Base-by-base conservation (phyloP, 2,797 vertebrate genomes). In the Sylvia borin region DNA sequence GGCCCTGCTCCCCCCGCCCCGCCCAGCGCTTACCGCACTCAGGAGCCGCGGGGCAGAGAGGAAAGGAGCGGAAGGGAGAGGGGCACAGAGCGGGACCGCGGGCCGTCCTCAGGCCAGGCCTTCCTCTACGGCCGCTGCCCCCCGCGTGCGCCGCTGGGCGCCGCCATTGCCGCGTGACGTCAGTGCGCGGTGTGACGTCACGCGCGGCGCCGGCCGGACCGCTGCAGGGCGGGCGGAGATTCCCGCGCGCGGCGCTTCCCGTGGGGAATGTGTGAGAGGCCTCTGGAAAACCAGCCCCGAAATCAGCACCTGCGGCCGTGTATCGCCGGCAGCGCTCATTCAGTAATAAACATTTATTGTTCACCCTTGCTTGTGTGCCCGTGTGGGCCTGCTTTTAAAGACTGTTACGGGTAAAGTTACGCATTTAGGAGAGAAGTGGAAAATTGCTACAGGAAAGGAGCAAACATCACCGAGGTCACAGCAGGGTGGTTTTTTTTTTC, bases 91-190 rank as follows among this genome's bases (percentile, higher is more conserved):
- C 40, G 4, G 8, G 11, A 10, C 38, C 10, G 12, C 22, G 3
- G 11, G 4, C 8, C 12, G 27, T 6, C 21, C 29, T 25, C 43
- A 14, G 31, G 21, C 45, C 26, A 8, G 8, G 22, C 18, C 27
- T 47, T 16, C 8, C 32, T 13, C n/a, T 57, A 58, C 19, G 7
- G 1, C 38, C 32, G 2, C 16, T 9, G 3, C 5, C 2, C 17
- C 1, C 74, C 94, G 92, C 97, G 85, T 95, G 97, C 19, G 5
- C 32, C 0, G 0, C 2, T 5, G 78, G 74, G 26, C 43, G 92
- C 95, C 54, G 86, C 95, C 97, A 97, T 96, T 34, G 14, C 47
- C 0, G 4, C 2, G 6, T 75, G 67, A 94, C 95, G 92, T 95
- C 94, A 92, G 66, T 1, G 1, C 17, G 5, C 2, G 7, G 7